Evolutionary conservation across 2,797 vertebrate genomes (phyloP).

Genomic region (Ciconia nigra): DNA sequence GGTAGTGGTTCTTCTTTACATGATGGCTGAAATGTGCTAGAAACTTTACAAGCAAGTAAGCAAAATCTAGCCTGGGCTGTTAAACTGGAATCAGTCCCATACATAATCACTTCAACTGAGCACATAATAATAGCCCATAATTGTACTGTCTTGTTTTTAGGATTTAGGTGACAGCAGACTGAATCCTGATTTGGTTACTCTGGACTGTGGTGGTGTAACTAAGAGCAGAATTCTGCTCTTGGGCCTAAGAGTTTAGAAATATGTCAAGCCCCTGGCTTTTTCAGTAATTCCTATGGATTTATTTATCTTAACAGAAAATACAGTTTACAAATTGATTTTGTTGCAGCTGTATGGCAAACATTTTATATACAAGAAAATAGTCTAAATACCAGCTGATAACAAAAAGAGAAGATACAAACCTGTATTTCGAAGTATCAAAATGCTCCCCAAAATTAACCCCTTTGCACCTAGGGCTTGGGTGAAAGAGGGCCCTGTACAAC

Average conservation of each 20-base stretch:
- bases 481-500: not conserved
- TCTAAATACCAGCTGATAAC: not conserved
- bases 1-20: not conserved
- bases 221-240: not conserved
- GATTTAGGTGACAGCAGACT: not conserved
- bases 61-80: not conserved
- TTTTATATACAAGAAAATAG: not conserved
- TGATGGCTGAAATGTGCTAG: not conserved
- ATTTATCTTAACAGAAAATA: not conserved
- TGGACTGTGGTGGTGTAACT: not conserved
- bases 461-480: not conserved
- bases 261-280: not conserved
- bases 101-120: not conserved
- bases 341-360: not conserved
- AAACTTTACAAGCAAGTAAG: conserved; percentile 29
- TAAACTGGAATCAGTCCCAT: not conserved
- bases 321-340: not conserved
- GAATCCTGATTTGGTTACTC: not conserved
- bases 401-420: not conserved
- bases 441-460: not conserved
- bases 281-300: conserved; percentile 1
- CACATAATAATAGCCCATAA: not conserved
- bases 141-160: not conserved
- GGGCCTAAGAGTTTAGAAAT: not conserved
- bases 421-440: not conserved